Evolutionary conservation across 53 echinoderm and acorn worm genomes (phyloP).

Genomic region (Temnopleurus reevesii): DNA sequence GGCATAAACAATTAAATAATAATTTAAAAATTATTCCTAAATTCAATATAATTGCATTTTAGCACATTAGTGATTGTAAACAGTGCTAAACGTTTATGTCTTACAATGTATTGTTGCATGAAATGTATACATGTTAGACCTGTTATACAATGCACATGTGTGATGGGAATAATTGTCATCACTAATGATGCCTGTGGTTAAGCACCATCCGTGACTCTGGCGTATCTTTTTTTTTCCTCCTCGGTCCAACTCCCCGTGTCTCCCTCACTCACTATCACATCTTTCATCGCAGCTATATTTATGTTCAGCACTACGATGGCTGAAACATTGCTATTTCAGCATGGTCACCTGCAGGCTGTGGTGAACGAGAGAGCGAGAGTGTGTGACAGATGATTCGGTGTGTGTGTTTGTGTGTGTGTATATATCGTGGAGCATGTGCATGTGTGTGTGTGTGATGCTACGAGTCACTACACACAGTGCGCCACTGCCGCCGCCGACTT

Average conservation of each 20-base stretch:
- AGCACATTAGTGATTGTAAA: too few relatives aligned
- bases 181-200: slow-evolving; percentile 34
- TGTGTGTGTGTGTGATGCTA: slow-evolving; percentile 1
- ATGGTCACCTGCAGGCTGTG: slow-evolving; percentile 35
- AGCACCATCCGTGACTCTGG: neutral
- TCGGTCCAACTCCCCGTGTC: too few relatives aligned
- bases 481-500: neutral
- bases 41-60: too few relatives aligned
- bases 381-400: slow-evolving; percentile 18
- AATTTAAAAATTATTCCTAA: too few relatives aligned
- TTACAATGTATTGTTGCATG: neutral
- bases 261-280: slow-evolving; percentile 13
- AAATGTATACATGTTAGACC: neutral
- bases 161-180: slow-evolving; percentile 11
- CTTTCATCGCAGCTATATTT: slow-evolving; percentile 44
- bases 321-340: slow-evolving; percentile 41
- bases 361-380: neutral
- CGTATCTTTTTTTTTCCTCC: neutral
- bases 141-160: slow-evolving; percentile 22
- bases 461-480: too few relatives aligned
- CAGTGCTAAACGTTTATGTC: too few relatives aligned
- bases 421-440: neutral
- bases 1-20: too few relatives aligned
- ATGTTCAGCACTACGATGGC: slow-evolving; percentile 4
- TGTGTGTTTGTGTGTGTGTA: neutral